Conservation (phyloP, 2,113 vertebrate species). For the Gnathonemus echidnorhynchus region DNA sequence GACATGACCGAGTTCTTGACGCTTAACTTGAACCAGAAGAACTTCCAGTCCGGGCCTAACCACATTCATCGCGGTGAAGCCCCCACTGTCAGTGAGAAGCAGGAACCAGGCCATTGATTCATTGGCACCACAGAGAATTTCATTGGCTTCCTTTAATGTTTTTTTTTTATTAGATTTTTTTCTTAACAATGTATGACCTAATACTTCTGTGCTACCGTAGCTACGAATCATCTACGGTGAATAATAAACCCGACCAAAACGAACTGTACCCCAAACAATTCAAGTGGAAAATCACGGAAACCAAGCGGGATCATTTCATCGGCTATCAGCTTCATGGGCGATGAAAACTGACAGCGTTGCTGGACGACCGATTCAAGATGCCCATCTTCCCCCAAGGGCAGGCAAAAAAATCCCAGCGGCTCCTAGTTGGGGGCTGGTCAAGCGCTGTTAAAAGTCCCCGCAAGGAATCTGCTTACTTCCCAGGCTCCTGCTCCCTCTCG, state of each 20-base stretch:
- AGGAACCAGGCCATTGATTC: background rate
- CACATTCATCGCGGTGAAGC: background rate
- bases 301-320: background rate
- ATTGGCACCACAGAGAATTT: background rate
- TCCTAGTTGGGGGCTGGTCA: background rate
- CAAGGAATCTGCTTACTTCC: conserved; percentile 25
- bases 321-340: background rate
- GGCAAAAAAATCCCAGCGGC: background rate
- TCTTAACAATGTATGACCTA: background rate
- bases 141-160: conserved; percentile 3
- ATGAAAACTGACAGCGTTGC: background rate
- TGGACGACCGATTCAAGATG: background rate
- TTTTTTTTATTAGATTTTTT: background rate
- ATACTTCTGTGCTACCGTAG: background rate
- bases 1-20: background rate
- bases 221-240: background rate
- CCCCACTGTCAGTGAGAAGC: background rate
- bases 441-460: conserved; percentile 6
- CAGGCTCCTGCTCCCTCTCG: background rate
- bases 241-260: background rate
- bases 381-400: background rate
- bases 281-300: conserved; percentile 4
- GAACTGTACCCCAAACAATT: background rate
- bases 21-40: conserved; percentile 10
- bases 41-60: background rate